phyloP scores from a whole-genome alignment of 2,113 vertebrate species.

The Petromus typicus region DNA sequence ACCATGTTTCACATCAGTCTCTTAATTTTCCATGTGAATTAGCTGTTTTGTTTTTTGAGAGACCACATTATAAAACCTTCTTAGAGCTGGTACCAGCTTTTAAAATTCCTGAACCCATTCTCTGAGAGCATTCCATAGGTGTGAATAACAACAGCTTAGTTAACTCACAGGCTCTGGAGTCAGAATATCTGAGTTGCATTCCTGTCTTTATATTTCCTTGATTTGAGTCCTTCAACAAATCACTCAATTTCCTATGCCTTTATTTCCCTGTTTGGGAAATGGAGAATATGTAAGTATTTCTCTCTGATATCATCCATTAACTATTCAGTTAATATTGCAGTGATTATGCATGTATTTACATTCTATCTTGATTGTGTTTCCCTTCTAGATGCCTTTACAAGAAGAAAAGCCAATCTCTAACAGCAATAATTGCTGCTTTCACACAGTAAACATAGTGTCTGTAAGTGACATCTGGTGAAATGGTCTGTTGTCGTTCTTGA shows the following conservation, averaged over 20 bases:
- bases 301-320: background rate
- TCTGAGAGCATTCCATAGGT: background rate
- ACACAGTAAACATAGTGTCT: background rate
- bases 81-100: conserved; percentile 30
- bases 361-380: background rate
- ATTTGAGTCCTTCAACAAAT: conserved; percentile 42
- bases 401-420: background rate
- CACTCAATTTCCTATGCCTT: background rate
- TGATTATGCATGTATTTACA: background rate
- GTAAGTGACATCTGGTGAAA: background rate
- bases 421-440: background rate
- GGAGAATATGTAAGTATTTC: background rate
- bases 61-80: background rate
- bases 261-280: conserved; percentile 72
- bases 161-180: background rate
- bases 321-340: background rate
- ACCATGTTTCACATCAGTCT: background rate
- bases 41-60: conserved; percentile 60
- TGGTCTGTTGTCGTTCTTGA: background rate
- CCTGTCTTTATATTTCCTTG: background rate
- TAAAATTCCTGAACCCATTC: conserved; percentile 19
- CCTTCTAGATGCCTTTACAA: background rate
- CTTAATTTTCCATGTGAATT: conserved; percentile 64
- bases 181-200: background rate
- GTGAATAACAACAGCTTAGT: background rate